Conservation (phyloP, 2,797 vertebrate species). For the Jordanella pulchra region DNA sequence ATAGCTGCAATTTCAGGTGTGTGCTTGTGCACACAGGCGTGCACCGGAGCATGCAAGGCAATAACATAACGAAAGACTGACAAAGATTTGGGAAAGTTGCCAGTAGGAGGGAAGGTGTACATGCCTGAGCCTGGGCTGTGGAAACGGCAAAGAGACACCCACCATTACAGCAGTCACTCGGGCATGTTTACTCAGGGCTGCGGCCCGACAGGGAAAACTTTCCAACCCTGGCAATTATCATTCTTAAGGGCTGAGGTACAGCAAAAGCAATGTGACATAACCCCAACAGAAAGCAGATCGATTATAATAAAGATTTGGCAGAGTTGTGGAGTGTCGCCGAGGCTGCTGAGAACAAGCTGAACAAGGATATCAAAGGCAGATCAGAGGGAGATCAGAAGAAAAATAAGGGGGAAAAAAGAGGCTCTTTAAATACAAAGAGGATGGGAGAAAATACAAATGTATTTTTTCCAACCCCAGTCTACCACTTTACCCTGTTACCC, state of each 20-base stretch:
- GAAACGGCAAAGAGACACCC: conserved; percentile 74
- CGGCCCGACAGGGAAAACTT: conserved; percentile 76
- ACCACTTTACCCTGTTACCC: conserved; percentile 14
- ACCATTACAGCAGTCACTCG: conserved; percentile 80
- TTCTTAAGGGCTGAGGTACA: conserved; percentile 78
- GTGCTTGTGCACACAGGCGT: conserved; percentile 51
- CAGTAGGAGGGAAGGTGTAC: conserved; percentile 71
- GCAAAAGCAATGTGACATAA: conserved; percentile 74
- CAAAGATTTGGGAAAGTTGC: conserved; percentile 63
- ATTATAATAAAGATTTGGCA: conserved; percentile 46
- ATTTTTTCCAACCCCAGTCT: conserved; percentile 6
- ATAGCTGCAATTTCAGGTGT: conserved; percentile 77
- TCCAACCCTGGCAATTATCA: conserved; percentile 80
- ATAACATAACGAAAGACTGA: conserved; percentile 41
- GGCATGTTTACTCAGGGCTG: conserved; percentile 83
- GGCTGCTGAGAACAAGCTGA: conserved; percentile 22
- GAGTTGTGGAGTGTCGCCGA: conserved; percentile 49
- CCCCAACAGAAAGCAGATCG: conserved; percentile 37
- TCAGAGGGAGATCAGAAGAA: background rate
- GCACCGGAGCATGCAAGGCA: conserved; percentile 43
- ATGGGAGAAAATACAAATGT: conserved; percentile 26
- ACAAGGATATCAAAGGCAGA: conserved; percentile 21
- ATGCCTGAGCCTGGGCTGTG: conserved; percentile 75
- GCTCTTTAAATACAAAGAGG: conserved; percentile 15
- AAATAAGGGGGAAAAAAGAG: conserved; percentile 1